phyloP scores from a whole-genome alignment of 2,888 invertebrate species.

The Caenorhabditis sp. region DNA sequence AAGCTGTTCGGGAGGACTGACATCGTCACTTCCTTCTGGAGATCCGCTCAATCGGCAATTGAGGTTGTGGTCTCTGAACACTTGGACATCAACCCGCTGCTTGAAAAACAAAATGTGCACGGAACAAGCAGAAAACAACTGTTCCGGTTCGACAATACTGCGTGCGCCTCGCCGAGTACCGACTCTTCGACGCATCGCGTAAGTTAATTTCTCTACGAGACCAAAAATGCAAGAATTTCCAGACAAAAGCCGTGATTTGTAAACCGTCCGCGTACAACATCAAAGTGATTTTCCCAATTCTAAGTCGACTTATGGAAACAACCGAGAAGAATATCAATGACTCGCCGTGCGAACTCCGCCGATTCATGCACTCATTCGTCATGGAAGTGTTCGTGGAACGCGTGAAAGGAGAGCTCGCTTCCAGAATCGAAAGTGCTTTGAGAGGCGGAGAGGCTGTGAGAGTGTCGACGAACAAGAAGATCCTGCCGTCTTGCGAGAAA shows the following conservation, averaged over 20 bases:
- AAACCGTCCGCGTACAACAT: constrained; percentile 85
- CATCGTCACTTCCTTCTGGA: constrained; percentile 75
- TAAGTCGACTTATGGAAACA: constrained; percentile 91
- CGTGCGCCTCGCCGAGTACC: constrained; percentile 68
- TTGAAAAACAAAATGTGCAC: constrained; percentile 55
- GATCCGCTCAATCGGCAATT: constrained; percentile 73
- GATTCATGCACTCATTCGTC: constrained; percentile 91
- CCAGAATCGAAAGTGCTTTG: constrained; percentile 69
- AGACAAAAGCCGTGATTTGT: constrained; percentile 86
- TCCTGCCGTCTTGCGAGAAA: constrained; percentile 74
- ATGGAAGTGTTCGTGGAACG: constrained; percentile 89
- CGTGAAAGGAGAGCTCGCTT: constrained; percentile 75
- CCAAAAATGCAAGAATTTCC: constrained; percentile 46
- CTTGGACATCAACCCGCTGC: constrained; percentile 75
- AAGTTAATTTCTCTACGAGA: not conserved
- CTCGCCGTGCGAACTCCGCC: constrained; percentile 69
- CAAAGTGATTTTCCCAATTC: constrained; percentile 89
- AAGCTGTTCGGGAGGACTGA: constrained; percentile 49
- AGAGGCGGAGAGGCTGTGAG: constrained; percentile 66
- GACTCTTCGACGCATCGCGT: constrained; percentile 58
- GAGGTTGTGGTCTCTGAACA: constrained; percentile 77
- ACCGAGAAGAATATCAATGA: constrained; percentile 86
- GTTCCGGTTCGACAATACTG: constrained; percentile 78
- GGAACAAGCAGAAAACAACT: constrained; percentile 58
- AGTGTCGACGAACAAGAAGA: constrained; percentile 62